Conservation (phyloP, 2,113 vertebrate genomes). For the Phrynocephalus versicolor region DNA sequence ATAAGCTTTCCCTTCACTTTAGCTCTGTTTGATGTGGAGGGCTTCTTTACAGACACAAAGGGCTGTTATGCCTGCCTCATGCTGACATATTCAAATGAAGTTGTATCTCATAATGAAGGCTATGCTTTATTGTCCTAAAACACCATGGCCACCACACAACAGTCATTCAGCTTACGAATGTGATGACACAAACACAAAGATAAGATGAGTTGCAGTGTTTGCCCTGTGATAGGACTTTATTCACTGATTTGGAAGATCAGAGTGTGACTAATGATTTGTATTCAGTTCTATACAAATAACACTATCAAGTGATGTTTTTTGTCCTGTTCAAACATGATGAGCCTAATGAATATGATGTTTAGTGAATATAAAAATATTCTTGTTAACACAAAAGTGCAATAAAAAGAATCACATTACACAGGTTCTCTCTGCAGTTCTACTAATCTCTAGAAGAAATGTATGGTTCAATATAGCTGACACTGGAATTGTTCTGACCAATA, state of each 20-base stretch:
- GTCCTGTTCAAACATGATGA: neutral
- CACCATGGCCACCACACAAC: conserved; percentile 28
- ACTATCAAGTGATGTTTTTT: neutral
- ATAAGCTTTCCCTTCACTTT: neutral
- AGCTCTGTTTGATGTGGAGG: neutral
- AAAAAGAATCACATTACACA: neutral
- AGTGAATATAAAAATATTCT: neutral
- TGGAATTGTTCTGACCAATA: neutral
- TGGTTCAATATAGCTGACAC: neutral
- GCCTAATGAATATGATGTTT: neutral
- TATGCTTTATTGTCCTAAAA: conserved; percentile 22
- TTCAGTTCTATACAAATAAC: neutral
- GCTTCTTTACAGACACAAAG: conserved; percentile 27
- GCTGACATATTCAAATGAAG: conserved; percentile 39
- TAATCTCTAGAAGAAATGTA: neutral
- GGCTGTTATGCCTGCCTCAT: neutral
- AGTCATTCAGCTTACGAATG: conserved; percentile 16
- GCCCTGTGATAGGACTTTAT: neutral
- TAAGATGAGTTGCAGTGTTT: neutral
- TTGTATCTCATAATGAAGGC: conserved; percentile 19
- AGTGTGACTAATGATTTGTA: neutral
- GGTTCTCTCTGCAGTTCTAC: too few species aligned
- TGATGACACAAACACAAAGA: conserved; percentile 9
- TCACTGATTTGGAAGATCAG: neutral
- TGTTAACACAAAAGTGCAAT: neutral